phyloP scores from a whole-genome alignment of 92 coral and sea anemone species.

The Siderastrea radians region DNA sequence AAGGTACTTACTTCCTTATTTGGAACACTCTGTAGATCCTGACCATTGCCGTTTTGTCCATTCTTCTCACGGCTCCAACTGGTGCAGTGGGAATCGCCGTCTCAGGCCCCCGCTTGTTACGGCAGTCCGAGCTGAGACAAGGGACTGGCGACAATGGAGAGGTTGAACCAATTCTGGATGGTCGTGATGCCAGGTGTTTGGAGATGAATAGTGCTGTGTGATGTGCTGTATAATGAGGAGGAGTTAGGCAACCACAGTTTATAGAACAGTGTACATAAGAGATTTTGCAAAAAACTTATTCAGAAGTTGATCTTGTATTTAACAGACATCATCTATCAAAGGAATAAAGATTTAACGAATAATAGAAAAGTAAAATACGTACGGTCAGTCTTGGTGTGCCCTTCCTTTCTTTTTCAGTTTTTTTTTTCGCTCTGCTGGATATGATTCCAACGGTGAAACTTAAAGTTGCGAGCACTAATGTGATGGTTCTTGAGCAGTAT shows the following conservation, averaged over 20 bases:
- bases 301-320: background rate
- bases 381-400: no score
- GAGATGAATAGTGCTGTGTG: constrained; percentile 22
- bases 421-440: no score
- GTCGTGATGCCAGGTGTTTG: background rate
- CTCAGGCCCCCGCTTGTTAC: constrained; percentile 86
- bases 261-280: no score
- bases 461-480: no score
- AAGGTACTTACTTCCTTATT: background rate
- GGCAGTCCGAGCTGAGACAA: constrained; percentile 52
- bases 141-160: constrained; percentile 27
- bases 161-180: constrained; percentile 22
- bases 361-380: no score
- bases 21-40: constrained; percentile 69
- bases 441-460: no score
- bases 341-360: no score
- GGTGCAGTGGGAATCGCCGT: constrained; percentile 91
- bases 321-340: background rate
- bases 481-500: no score
- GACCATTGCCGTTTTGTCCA: constrained; percentile 96
- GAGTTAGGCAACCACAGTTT: background rate
- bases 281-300: background rate
- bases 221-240: background rate
- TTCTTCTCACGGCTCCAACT: constrained; percentile 93
- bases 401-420: no score